Evolutionary conservation across 35 echinoderm and acorn worm species (phyloP).

Genomic region (Eucidaris tribuloides): DNA sequence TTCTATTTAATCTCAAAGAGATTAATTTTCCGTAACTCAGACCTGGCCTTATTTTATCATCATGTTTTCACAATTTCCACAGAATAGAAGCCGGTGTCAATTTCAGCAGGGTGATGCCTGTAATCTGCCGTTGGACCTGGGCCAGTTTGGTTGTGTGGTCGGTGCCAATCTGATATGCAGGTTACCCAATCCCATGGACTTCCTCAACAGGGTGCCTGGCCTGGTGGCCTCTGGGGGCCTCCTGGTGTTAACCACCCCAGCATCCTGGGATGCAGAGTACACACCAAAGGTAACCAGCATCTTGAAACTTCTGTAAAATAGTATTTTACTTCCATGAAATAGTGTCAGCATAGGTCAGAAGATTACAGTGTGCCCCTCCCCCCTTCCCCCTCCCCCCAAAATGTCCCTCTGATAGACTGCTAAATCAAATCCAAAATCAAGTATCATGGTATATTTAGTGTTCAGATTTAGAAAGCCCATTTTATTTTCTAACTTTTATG

Average conservation of each 20-base stretch:
- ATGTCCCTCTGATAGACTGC: too few relatives aligned
- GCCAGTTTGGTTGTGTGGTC: conserved; percentile 97
- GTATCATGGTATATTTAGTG: too few relatives aligned
- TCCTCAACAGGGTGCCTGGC: conserved; percentile 70
- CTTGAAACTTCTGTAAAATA: too few relatives aligned
- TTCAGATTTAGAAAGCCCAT: too few relatives aligned
- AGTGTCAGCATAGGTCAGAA: too few relatives aligned
- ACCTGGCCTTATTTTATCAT: neutral
- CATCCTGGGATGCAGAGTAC: conserved; percentile 61
- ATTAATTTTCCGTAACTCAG: too few relatives aligned
- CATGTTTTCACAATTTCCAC: neutral
- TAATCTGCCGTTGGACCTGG: conserved; percentile 75
- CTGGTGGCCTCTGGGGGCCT: conserved; percentile 85
- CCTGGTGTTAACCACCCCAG: conserved; percentile 80
- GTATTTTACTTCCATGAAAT: too few relatives aligned
- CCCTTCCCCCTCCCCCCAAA: too few relatives aligned
- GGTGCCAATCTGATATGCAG: conserved; percentile 89
- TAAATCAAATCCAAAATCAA: too few relatives aligned
- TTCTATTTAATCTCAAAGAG: too few relatives aligned
- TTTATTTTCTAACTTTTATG: too few relatives aligned
- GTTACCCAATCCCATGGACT: conserved; percentile 77
- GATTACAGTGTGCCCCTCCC: too few relatives aligned
- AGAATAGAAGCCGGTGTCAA: conserved; percentile 74
- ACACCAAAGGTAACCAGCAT: conserved; percentile 99
- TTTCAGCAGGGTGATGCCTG: conserved; percentile 96